Base-by-base conservation (phyloP, 2,113 vertebrate species). In the Morphnarchus princeps region DNA sequence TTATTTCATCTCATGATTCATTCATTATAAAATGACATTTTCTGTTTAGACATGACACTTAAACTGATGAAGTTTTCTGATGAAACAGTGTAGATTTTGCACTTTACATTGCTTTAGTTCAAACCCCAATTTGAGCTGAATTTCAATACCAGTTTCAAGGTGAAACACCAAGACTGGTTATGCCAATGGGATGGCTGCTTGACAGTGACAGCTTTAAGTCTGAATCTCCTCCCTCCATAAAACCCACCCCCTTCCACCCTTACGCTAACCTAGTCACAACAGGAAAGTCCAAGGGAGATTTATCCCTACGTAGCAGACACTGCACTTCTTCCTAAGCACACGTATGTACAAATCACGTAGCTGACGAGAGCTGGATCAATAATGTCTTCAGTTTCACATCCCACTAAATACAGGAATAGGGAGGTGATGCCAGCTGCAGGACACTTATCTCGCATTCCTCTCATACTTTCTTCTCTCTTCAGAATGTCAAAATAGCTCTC, bases 361-460 rank as follows among this genome's bases (percentile, higher is more conserved):
- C 38, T 31, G 52, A 87, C 9, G 28, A 90, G 34, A 84, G n/a
- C 47, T 70, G 42, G 47, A 95, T 94, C 91, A 95, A 87, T 76
- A 66, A 85, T 7, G 32, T 34, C 79, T 77, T 93, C 93, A 34
- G 89, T 83, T 89, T 96, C 93, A 80, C 65, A 92, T 81, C 95
- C 94, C 91, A 92, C 98, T 95, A 98, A 97, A 97, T 76, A 98
- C 85, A 98, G 97, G 62, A 96, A 97, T 2, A 89, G 83, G 67
- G 96, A 96, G 57, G 21, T 36, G 83, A 87, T 77, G 96, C 92
- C 96, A 97, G 95, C 82, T 69, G 49, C 28, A 95, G 94, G 90
- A 92, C 93, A 96, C 97, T 98, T 98, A 98, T 98, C 98, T 97
- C 52, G 20, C 91, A 98, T 98, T 98, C 98, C 96, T 96, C 45